phyloP scores from a whole-genome alignment of 2,888 invertebrate genomes.

The Nomada fucata region DNA sequence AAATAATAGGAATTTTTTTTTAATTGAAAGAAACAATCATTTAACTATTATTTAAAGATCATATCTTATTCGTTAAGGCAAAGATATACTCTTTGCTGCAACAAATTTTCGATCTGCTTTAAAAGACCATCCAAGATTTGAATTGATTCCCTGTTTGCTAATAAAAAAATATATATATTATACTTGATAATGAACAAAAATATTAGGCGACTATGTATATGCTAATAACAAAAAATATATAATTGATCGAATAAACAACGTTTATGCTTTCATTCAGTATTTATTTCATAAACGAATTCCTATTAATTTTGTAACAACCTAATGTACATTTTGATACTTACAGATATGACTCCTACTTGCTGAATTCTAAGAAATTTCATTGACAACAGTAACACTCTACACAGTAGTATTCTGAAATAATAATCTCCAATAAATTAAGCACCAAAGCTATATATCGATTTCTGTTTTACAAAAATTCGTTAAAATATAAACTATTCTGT shows the following conservation, averaged over 20 bases:
- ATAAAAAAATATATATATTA: constrained; percentile 1
- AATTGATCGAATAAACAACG: constrained; percentile 24
- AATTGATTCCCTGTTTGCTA: background rate
- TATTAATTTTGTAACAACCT: constrained; percentile 50
- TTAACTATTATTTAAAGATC: background rate
- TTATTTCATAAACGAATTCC: constrained; percentile 47
- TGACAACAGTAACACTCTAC: constrained; percentile 34
- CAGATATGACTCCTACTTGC: constrained; percentile 43
- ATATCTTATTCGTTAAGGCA: background rate
- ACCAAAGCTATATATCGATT: constrained; percentile 10
- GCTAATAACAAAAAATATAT: constrained; percentile 30
- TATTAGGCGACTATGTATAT: constrained; percentile 3
- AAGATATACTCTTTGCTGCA: constrained; percentile 8
- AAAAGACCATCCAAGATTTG: constrained; percentile 1
- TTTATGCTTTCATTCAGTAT: constrained; percentile 28
- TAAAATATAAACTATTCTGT: constrained; percentile 2
- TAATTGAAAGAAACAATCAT: background rate
- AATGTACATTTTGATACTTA: constrained; percentile 46
- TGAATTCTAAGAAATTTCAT: constrained; percentile 46
- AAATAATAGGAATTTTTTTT: constrained; percentile 52
- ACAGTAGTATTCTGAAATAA: background rate
- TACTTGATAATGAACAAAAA: constrained; percentile 4
- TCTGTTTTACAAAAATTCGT: background rate
- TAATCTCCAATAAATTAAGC: constrained; percentile 26
- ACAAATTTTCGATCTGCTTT: constrained; percentile 1